Base-by-base conservation (phyloP, 2,888 invertebrate genomes). In the Mantis religiosa region DNA sequence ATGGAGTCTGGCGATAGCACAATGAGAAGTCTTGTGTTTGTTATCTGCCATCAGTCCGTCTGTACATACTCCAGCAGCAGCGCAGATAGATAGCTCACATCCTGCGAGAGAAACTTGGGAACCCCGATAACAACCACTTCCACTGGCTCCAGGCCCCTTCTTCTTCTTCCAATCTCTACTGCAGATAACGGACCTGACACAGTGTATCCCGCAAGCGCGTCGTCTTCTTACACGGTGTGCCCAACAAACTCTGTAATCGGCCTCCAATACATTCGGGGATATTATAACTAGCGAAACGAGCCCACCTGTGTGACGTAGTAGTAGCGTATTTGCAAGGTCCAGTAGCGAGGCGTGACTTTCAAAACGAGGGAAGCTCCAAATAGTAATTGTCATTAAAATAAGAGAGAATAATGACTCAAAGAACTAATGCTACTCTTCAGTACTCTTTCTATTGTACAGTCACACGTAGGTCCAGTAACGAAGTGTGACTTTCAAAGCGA, bases 11-110 rank as follows among this genome's bases (percentile, higher is more conserved):
- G n/a, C 81, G 86, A 86, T 86, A 86, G 28, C 71, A 86, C 86
- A 86, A 86, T 81, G 86, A 86, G 87, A 87, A 87, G 87, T 87
- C 82, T 87, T 71, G 54, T 87, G 87, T 82, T 87, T 82, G 82
- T 87, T 87, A 87, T 87, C 54, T 71, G 54, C 54, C 54, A 71
- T 71, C 54, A 71, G 20, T 71, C 54, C 54, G 54, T 71, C 54
- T 71, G 54, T 71, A 71, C 54, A 71, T 71, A 71, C 54, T 71
- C 54, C 20, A 71, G 6, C 54, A 71, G 54, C 54, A 41, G 41
- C 41, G 82, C 28, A 82, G 14, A 82, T 30, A 87, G 87, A 87
- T 87, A 87, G 87, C 82, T 20, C 30, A 82, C 87, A 82, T 87
- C 87, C 87, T 87, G 87, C 87, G 82, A 81, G 27, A 82, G 82